These are phyloP conservation scores for Listronotus oregonensis DNA, from an alignment of 1,140 invertebrate species.

Conservation along the genomic window DNA sequence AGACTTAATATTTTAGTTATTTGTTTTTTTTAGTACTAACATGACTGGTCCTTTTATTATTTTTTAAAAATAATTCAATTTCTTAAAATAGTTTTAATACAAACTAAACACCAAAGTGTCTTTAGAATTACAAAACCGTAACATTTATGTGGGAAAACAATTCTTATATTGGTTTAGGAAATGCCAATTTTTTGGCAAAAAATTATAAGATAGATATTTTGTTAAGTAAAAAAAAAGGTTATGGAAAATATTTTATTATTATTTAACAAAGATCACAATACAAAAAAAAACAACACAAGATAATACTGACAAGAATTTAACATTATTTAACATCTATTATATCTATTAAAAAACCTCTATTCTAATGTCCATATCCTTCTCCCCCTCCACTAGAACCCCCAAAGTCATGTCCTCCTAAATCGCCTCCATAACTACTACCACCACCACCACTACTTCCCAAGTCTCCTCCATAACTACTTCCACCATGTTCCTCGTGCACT, in stretches of 20 bases:
- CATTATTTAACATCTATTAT: slow-evolving; percentile 58
- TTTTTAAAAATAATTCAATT: too few relatives aligned
- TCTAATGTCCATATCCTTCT: too few relatives aligned
- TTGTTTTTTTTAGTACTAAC: too few relatives aligned
- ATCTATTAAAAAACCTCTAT: slow-evolving; percentile 32
- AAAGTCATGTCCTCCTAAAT: slow-evolving; percentile 31
- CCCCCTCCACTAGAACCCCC: slow-evolving; percentile 37
- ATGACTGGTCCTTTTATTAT: too few relatives aligned
- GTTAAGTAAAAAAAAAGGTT: background rate
- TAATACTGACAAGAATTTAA: slow-evolving; percentile 60
- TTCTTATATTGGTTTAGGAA: too few relatives aligned
- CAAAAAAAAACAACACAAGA: slow-evolving; percentile 57
- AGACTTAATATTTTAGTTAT: too few relatives aligned
- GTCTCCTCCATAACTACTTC: slow-evolving; percentile 46
- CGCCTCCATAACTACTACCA: slow-evolving; percentile 39
- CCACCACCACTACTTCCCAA: slow-evolving; percentile 44
- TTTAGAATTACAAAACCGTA: too few relatives aligned
- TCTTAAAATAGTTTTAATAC: too few relatives aligned
- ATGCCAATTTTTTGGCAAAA: too few relatives aligned
- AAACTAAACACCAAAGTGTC: too few relatives aligned
- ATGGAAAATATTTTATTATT: background rate
- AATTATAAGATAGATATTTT: too few relatives aligned
- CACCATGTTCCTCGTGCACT: slow-evolving; percentile 56
- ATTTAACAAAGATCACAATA: slow-evolving; percentile 50
- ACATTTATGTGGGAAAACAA: too few relatives aligned